Evolutionary conservation across 2,888 invertebrate species (phyloP).

Genomic region (Uloborus plumipes): DNA sequence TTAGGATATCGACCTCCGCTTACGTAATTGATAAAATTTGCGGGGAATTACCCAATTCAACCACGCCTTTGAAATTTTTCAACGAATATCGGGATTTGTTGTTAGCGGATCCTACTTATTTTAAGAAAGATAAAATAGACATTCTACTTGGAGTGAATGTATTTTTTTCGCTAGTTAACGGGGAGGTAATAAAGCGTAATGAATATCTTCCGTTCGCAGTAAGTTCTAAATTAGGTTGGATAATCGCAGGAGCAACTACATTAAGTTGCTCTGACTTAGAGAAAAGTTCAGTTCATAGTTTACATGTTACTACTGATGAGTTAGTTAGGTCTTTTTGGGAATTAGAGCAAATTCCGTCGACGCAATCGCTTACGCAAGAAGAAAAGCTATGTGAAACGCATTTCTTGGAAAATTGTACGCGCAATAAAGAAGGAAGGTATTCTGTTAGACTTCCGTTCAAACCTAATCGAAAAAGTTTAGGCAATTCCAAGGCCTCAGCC

Average conservation of each 20-base stretch:
- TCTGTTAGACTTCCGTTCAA: slow-evolving; percentile 1
- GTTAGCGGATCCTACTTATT: background rate
- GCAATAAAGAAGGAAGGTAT: background rate
- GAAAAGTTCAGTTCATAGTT: background rate
- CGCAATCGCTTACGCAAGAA: background rate
- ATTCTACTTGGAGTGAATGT: background rate
- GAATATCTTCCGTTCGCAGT: background rate
- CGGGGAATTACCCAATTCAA: background rate
- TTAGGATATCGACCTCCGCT: background rate
- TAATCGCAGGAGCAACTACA: background rate
- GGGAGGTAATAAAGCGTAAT: too few relatives aligned
- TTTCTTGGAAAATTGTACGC: background rate
- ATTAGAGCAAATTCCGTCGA: background rate
- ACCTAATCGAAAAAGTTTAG: background rate
- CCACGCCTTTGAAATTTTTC: background rate
- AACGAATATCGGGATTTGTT: background rate
- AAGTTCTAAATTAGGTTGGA: background rate
- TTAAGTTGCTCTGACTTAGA: background rate
- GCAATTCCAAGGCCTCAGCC: background rate
- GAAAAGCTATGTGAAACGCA: background rate
- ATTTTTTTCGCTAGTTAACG: background rate
- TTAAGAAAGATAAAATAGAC: too few relatives aligned
- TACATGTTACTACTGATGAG: background rate
- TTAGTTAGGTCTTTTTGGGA: background rate
- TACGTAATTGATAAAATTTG: background rate